Percentiles rank a stretch among this genome's conserved stretches.
Conservation (phyloP, 2,113 vertebrate genomes). For the Hiodon tergisus region DNA sequence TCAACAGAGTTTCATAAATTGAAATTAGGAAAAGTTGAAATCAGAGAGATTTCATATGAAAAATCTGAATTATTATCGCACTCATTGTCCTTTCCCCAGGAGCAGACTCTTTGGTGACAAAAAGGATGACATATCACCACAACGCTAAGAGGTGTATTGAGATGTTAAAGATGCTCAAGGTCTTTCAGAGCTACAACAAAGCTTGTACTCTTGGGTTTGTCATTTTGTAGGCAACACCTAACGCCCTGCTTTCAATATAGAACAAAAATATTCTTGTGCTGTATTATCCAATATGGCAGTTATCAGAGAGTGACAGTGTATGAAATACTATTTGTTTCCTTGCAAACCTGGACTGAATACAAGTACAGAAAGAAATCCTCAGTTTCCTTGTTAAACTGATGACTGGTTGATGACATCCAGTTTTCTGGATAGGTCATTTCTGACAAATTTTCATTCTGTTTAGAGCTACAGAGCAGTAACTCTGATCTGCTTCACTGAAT, state of each 20-base stretch:
- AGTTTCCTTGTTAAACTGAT: background rate
- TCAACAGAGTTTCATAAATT: background rate
- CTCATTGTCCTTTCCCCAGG: too few species aligned
- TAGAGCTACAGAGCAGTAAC: background rate
- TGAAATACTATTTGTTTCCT: conserved; percentile 17
- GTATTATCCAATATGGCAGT: conserved; percentile 29
- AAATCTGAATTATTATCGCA: background rate
- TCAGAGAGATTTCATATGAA: background rate
- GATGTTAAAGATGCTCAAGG: too few species aligned
- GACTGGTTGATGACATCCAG: background rate
- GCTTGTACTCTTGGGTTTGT: background rate
- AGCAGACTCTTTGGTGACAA: too few species aligned
- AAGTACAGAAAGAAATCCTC: conserved; percentile 15
- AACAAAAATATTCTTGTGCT: conserved; percentile 17
- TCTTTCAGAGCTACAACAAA: background rate
- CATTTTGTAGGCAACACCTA: background rate
- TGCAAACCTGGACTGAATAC: conserved; percentile 23
- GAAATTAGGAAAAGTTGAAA: background rate
- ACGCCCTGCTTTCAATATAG: conserved; percentile 9
- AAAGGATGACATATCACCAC: too few species aligned
- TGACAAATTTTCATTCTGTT: too few species aligned
- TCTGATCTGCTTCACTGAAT: background rate
- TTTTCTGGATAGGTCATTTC: background rate
- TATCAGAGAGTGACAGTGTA: conserved; percentile 35
- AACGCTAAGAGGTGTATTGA: too few species aligned